phyloP scores from a whole-genome alignment of 2,113 vertebrate genomes.

The Corydoras sp. region DNA sequence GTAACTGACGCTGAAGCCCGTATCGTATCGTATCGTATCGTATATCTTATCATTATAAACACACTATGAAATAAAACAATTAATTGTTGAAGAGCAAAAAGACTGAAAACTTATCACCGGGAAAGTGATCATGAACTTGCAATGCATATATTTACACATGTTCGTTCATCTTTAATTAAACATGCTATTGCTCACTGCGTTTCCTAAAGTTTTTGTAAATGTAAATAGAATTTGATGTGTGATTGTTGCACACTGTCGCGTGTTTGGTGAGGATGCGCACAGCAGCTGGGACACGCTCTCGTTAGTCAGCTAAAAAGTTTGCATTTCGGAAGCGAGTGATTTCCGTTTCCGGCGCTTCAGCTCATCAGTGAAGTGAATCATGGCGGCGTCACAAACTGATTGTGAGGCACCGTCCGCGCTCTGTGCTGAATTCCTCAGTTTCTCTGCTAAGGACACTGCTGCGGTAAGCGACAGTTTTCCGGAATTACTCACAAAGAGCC shows the following conservation, averaged over 20 bases:
- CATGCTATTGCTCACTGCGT: no score
- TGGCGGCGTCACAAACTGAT: constrained; percentile 64
- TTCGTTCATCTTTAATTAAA: no score
- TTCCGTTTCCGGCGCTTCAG: constrained; percentile 49
- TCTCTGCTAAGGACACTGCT: constrained; percentile 66
- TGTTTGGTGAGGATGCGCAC: neutral
- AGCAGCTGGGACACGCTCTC: neutral
- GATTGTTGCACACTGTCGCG: neutral
- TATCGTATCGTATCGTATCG: no score
- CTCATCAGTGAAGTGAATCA: constrained; percentile 52
- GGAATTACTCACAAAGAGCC: neutral
- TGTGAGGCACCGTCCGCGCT: constrained; percentile 52
- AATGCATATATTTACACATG: no score
- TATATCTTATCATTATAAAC: no score
- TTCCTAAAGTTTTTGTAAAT: no score
- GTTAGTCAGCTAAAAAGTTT: constrained; percentile 44
- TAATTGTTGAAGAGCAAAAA: no score
- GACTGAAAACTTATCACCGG: no score
- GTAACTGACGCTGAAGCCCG: no score
- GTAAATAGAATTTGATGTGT: no score
- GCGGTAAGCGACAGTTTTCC: constrained; percentile 57
- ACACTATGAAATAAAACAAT: no score
- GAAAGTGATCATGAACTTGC: no score
- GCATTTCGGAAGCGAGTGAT: constrained; percentile 20
- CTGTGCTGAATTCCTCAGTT: constrained; percentile 59